phyloP scores from a whole-genome alignment of 1,140 invertebrate genomes.

The Tetramorium parvispinum region DNA sequence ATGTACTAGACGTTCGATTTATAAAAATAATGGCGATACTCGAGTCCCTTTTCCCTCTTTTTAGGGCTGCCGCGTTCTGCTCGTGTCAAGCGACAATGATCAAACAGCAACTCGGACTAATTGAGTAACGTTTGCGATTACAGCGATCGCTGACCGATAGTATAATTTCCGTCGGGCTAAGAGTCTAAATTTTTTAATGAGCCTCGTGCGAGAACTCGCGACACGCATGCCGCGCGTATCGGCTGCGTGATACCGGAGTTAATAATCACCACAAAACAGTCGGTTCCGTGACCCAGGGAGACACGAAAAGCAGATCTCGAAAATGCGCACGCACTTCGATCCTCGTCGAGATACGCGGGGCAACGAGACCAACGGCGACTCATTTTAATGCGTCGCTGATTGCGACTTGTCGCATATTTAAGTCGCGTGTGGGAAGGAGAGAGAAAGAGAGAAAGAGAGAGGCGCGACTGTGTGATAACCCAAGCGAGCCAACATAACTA shows the following conservation, averaged over 20 bases:
- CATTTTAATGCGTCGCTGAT: conserved; percentile 65
- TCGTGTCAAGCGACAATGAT: conserved; percentile 38
- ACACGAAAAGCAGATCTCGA: conserved; percentile 37
- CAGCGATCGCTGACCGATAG: conserved; percentile 40
- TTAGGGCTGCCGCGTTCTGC: not conserved
- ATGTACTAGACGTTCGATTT: not conserved
- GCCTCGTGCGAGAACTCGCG: not conserved
- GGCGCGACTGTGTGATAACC: conserved; percentile 40
- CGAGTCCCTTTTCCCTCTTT: not conserved
- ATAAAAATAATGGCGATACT: not conserved
- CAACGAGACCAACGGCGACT: conserved; percentile 57
- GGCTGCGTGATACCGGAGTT: conserved; percentile 22
- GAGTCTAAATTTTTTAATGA: conserved; percentile 52
- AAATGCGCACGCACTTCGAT: conserved; percentile 53
- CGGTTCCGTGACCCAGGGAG: conserved; percentile 65
- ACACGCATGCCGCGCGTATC: conserved; percentile 13
- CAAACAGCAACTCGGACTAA: conserved; percentile 19
- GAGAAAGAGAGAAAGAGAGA: not conserved
- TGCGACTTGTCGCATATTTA: conserved; percentile 53
- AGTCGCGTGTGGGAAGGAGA: conserved; percentile 21
- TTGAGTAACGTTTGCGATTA: conserved; percentile 50
- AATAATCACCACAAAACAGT: conserved; percentile 63
- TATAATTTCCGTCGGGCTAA: conserved; percentile 33
- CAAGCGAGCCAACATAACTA: conserved; percentile 8
- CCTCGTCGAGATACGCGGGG: conserved; percentile 37